These are phyloP conservation scores for Natator depressus DNA, from an alignment of 2,113 vertebrate species.

Conservation along the genomic window DNA sequence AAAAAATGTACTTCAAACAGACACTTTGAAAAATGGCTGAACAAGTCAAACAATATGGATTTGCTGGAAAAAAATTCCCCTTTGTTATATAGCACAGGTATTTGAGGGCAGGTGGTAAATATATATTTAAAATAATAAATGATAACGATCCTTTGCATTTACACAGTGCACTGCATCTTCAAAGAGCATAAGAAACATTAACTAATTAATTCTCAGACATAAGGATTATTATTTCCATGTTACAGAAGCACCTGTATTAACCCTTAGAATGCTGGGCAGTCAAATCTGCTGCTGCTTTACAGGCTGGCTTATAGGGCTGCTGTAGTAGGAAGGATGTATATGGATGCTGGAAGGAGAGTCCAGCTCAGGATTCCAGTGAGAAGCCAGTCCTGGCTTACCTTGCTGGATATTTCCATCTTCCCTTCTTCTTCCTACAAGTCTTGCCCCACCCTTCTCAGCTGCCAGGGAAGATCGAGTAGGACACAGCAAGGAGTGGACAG, in stretches of 20 bases:
- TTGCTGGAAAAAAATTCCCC: slow-evolving; percentile 8
- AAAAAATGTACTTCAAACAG: slow-evolving; percentile 17
- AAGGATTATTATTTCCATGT: slow-evolving; percentile 9
- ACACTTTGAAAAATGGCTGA: background rate
- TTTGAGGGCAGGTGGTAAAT: slow-evolving; percentile 21
- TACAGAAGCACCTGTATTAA: background rate
- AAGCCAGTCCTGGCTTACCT: background rate
- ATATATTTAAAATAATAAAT: slow-evolving; percentile 25
- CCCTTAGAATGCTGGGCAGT: too few relatives aligned
- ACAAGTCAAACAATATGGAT: background rate
- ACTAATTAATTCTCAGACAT: background rate
- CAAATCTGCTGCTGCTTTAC: background rate
- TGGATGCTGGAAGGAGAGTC: too few relatives aligned
- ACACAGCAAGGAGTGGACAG: background rate
- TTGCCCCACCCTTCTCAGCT: background rate
- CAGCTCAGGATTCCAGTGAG: background rate
- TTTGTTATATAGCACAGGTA: background rate
- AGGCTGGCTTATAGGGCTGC: background rate
- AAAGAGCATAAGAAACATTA: slow-evolving; percentile 16
- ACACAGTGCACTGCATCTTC: background rate
- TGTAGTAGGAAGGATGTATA: background rate
- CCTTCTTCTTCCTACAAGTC: rapidly evolving
- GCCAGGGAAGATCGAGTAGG: background rate
- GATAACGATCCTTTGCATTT: slow-evolving; percentile 27
- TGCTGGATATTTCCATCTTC: background rate